Evolutionary conservation across 2,113 vertebrate genomes (phyloP).

Genomic region (Anarrhichthys ocellatus): DNA sequence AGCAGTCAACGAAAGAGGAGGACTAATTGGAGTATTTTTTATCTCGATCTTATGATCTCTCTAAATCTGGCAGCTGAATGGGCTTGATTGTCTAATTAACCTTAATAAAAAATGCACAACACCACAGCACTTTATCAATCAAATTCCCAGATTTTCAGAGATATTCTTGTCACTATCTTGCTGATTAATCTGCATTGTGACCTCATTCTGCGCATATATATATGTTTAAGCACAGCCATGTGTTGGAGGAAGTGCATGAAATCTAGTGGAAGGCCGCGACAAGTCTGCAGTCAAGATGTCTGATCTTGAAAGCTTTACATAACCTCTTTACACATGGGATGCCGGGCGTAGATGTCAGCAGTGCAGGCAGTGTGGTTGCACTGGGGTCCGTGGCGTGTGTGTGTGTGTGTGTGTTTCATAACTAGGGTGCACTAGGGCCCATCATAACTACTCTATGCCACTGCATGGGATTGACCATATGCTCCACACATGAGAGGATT

Average conservation of each 20-base stretch:
- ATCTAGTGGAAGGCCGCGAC: conserved; percentile 15
- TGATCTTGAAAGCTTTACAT: conserved; percentile 8
- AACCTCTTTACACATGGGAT: neutral
- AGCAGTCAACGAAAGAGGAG: neutral
- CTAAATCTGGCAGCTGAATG: neutral
- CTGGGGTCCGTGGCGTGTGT: neutral
- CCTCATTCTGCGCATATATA: neutral
- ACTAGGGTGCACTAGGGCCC: neutral
- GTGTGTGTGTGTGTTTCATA: neutral
- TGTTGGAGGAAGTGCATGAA: neutral
- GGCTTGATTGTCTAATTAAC: neutral
- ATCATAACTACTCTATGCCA: neutral
- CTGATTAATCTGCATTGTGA: neutral
- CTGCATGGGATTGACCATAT: neutral
- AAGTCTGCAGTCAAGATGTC: neutral
- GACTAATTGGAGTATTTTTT: neutral
- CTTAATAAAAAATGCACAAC: neutral
- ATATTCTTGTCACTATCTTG: neutral
- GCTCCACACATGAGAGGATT: conserved; percentile 1
- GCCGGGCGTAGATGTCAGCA: too few species aligned
- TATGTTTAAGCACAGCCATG: neutral
- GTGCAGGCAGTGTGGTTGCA: too few species aligned
- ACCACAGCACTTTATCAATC: neutral
- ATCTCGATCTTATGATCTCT: neutral
- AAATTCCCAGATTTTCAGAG: neutral